Conservation (phyloP, 2,888 invertebrate genomes). For the Melanotus villosus region DNA sequence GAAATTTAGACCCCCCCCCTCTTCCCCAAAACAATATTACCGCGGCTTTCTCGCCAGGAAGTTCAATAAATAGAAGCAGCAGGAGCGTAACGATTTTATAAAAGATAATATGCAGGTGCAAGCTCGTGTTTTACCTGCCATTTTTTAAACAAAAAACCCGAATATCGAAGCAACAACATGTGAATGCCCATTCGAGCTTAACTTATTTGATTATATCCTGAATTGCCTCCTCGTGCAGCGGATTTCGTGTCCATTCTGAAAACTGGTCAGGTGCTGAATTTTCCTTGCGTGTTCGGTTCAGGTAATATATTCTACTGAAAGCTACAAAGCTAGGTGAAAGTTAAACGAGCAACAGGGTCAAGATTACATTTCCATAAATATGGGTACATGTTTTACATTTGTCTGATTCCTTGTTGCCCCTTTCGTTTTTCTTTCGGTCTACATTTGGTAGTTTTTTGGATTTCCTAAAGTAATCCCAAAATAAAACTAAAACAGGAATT, state of each 20-base stretch:
- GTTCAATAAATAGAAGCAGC: background rate
- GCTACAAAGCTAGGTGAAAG: constrained; percentile 25
- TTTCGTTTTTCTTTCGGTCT: no score
- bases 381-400: background rate
- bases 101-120: constrained; percentile 6
- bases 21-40: background rate
- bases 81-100: constrained; percentile 28
- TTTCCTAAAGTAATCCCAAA: no score
- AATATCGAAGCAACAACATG: constrained; percentile 6
- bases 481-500: no score
- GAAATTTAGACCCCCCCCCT: background rate
- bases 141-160: background rate
- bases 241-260: constrained; percentile 32
- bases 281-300: constrained; percentile 24
- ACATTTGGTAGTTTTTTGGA: no score
- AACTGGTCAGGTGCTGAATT: constrained; percentile 37
- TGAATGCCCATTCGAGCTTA: constrained; percentile 20
- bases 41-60: background rate
- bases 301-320: constrained; percentile 25
- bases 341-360: constrained; percentile 30
- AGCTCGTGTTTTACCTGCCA: background rate
- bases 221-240: constrained; percentile 26
- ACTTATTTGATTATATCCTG: constrained; percentile 31
- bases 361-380: constrained; percentile 12
- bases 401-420: background rate